phyloP scores from a whole-genome alignment of 2,888 invertebrate species.

The Dasysyrphus tricinctus region DNA sequence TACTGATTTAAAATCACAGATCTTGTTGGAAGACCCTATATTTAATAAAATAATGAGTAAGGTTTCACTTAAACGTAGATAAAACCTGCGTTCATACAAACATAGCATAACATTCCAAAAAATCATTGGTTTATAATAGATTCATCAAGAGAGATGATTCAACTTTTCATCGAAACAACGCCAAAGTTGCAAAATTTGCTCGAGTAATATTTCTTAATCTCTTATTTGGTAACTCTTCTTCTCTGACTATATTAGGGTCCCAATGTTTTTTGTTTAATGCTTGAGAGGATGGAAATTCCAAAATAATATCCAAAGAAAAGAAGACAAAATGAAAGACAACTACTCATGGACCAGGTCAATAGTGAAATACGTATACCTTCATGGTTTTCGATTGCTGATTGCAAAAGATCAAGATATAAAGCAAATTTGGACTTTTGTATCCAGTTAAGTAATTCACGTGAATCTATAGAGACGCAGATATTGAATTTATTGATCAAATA shows the following conservation, averaged over 20 bases:
- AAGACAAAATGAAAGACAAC: conserved; percentile 38
- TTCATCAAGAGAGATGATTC: too few relatives aligned
- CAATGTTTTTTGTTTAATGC: conserved; percentile 3
- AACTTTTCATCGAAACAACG: too few relatives aligned
- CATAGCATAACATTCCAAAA: too few relatives aligned
- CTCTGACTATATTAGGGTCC: background rate
- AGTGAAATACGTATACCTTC: background rate
- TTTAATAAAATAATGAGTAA: too few relatives aligned
- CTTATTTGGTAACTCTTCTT: background rate
- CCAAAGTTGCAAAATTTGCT: too few relatives aligned
- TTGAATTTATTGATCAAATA: conserved; percentile 51
- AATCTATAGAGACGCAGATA: conserved; percentile 49
- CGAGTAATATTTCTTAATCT: too few relatives aligned
- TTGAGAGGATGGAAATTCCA: conserved; percentile 41
- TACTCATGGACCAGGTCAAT: conserved; percentile 50
- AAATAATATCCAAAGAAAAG: conserved; percentile 15
- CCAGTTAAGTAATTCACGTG: conserved; percentile 62
- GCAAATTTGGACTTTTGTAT: conserved; percentile 39
- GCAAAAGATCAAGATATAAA: conserved; percentile 69
- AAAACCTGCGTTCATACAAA: too few relatives aligned
- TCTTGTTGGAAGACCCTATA: too few relatives aligned
- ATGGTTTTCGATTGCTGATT: conserved; percentile 31
- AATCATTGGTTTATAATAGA: too few relatives aligned
- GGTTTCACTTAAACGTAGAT: too few relatives aligned
- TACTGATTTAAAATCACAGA: too few relatives aligned